Conservation (phyloP, 1,140 invertebrate species). For the Camponotus floridanus region DNA sequence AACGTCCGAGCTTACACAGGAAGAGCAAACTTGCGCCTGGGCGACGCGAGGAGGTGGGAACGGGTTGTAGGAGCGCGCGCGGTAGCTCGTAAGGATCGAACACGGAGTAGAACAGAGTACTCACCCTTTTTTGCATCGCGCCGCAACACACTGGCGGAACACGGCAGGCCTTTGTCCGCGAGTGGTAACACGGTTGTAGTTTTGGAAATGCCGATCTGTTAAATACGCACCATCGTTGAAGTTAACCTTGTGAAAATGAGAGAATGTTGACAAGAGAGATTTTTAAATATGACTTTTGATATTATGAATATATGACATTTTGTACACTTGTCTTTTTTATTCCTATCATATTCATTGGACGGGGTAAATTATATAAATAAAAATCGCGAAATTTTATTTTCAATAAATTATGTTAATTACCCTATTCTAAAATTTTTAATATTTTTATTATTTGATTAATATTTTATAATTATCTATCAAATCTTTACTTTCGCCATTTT, state of each 20-base stretch:
- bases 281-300: background rate
- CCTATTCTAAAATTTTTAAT: background rate
- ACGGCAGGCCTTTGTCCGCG: slow-evolving; percentile 4
- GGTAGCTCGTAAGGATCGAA: slow-evolving; percentile 44
- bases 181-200: slow-evolving; percentile 31
- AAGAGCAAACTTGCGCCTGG: slow-evolving; percentile 75
- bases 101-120: slow-evolving; percentile 35
- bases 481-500: background rate
- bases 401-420: background rate
- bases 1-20: slow-evolving; percentile 67
- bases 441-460: no score
- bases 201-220: background rate
- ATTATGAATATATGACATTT: background rate
- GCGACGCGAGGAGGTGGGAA: slow-evolving; percentile 31
- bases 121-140: slow-evolving; percentile 24
- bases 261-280: background rate
- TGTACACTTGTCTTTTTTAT: background rate
- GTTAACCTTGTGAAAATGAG: background rate
- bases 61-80: slow-evolving; percentile 53
- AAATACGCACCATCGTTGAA: background rate
- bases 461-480: background rate
- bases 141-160: slow-evolving; percentile 31
- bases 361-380: background rate
- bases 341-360: background rate
- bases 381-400: background rate